phyloP scores from a whole-genome alignment of 64 coral and sea anemone genomes.

The Exaiptasia diaphana region DNA sequence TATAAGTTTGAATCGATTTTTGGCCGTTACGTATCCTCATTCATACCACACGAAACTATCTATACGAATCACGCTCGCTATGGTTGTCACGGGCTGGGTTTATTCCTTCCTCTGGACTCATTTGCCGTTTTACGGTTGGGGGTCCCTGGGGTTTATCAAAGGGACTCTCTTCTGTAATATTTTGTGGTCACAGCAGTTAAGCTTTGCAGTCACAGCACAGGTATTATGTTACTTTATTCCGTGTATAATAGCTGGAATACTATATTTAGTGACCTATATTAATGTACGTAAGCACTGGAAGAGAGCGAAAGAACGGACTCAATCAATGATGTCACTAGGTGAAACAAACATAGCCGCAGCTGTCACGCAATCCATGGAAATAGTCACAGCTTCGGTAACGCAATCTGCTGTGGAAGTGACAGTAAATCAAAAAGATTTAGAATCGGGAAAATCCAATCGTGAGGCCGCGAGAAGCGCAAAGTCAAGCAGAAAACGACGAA shows the following conservation, averaged over 20 bases:
- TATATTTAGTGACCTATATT: slow-evolving; percentile 65
- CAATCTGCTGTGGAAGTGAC: too few relatives aligned
- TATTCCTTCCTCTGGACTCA: slow-evolving; percentile 81
- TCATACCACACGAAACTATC: slow-evolving; percentile 66
- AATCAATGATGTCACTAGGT: slow-evolving; percentile 21
- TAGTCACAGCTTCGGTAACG: neutral
- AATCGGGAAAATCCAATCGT: too few relatives aligned
- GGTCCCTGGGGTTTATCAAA: slow-evolving; percentile 70
- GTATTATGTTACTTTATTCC: slow-evolving; percentile 82
- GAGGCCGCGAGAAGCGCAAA: neutral
- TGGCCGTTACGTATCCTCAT: slow-evolving; percentile 72
- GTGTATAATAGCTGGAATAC: slow-evolving; percentile 35
- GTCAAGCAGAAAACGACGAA: slow-evolving; percentile 28
- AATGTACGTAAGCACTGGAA: slow-evolving; percentile 59
- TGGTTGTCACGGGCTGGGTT: slow-evolving; percentile 53
- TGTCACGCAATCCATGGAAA: neutral
- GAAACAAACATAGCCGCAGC: neutral
- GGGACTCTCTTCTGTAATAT: slow-evolving; percentile 94
- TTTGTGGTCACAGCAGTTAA: slow-evolving; percentile 62
- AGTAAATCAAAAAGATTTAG: too few relatives aligned
- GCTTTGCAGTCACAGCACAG: slow-evolving; percentile 63
- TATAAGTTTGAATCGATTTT: slow-evolving; percentile 89
- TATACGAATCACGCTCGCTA: slow-evolving; percentile 44
- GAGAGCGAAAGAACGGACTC: slow-evolving; percentile 34
- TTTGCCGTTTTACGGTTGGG: slow-evolving; percentile 93